These are phyloP conservation scores for Zaprionus ornatus DNA, from an alignment of 1,140 invertebrate genomes.

Conservation along the genomic window DNA sequence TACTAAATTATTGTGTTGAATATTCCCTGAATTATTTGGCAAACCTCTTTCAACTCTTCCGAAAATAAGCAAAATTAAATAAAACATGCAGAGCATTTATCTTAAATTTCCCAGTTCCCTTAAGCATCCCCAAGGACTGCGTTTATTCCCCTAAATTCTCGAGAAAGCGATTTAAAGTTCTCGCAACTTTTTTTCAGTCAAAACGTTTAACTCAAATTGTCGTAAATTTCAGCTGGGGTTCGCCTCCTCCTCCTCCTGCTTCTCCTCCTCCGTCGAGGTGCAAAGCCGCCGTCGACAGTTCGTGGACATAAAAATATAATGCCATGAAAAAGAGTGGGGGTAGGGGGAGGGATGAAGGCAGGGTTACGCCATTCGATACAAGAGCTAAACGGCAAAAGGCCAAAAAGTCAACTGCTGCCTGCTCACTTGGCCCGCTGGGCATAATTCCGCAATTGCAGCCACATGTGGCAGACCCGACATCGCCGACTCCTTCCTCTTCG, in stretches of 20 bases:
- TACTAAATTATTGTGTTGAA: too few relatives aligned
- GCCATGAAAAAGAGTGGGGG: constrained; percentile 10
- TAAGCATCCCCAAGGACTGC: background rate
- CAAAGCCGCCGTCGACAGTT: constrained; percentile 33
- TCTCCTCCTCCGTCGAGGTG: constrained; percentile 21
- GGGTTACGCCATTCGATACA: constrained; percentile 24
- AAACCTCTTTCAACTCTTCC: background rate
- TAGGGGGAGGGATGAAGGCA: background rate
- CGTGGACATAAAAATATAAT: constrained; percentile 65
- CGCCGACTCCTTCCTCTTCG: background rate
- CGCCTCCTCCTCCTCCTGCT: background rate
- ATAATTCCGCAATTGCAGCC: constrained; percentile 75
- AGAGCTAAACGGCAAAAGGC: constrained; percentile 50
- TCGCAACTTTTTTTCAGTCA: constrained; percentile 2
- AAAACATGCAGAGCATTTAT: background rate
- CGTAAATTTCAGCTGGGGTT: constrained; percentile 53
- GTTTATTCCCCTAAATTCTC: background rate
- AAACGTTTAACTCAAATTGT: constrained; percentile 73
- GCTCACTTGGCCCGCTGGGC: constrained; percentile 64
- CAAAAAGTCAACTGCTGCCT: constrained; percentile 59
- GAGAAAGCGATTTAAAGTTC: background rate
- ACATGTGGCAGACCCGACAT: constrained; percentile 54
- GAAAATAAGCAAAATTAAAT: background rate
- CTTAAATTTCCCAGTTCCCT: background rate
- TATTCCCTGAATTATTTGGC: too few relatives aligned